Conservation (phyloP, 2,113 vertebrate species). For the Isichthys henryi region DNA sequence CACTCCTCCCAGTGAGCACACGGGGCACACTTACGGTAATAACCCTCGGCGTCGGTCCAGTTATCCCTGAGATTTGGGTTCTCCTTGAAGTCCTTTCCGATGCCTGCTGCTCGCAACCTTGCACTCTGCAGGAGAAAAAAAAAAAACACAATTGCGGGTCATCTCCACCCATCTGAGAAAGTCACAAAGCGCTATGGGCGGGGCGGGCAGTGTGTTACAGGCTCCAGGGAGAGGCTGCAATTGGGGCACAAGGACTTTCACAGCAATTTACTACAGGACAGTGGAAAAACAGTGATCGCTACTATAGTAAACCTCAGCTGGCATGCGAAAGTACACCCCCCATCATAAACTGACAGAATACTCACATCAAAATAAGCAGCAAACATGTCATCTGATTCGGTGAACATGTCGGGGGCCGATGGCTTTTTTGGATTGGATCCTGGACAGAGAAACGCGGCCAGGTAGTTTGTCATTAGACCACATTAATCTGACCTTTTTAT, state of each 20-base stretch:
- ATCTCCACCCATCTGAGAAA: not conserved
- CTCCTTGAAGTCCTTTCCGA: conserved; percentile 98
- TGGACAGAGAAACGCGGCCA: conserved; percentile 40
- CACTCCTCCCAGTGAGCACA: not conserved
- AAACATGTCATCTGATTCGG: conserved; percentile 98
- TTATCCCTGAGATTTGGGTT: conserved; percentile 98
- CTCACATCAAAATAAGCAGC: conserved; percentile 61
- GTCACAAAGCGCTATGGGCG: not conserved
- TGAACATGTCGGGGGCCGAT: conserved; percentile 96
- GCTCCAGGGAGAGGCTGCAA: not conserved
- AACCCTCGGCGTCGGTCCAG: conserved; percentile 97
- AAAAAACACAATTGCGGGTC: not conserved
- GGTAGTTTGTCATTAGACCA: not conserved
- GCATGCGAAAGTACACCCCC: not conserved
- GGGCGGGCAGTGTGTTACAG: not conserved
- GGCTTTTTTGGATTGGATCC: conserved; percentile 87
- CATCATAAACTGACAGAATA: conserved; percentile 22
- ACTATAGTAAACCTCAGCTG: not conserved
- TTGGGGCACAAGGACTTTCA: not conserved
- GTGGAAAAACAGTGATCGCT: not conserved
- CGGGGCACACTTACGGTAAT: conserved; percentile 77
- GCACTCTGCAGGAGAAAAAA: conserved; percentile 67
- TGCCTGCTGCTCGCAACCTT: conserved; percentile 86
- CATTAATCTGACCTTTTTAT: not conserved
- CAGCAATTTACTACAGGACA: not conserved